phyloP scores from a whole-genome alignment of 1,140 invertebrate genomes.

The Hylyphantes graminicola region DNA sequence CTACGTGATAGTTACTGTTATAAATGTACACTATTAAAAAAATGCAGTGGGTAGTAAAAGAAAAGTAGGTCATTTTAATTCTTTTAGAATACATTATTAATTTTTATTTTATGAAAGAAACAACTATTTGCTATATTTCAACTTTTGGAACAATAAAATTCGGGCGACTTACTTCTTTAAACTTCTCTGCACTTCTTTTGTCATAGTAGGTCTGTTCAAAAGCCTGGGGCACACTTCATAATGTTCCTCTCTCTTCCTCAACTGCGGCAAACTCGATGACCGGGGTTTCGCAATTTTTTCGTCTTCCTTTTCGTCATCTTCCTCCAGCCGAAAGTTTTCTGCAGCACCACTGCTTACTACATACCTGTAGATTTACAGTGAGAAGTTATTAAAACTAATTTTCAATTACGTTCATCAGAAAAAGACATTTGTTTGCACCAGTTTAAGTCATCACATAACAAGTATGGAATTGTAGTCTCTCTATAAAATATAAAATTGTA shows the following conservation, averaged over 20 bases:
- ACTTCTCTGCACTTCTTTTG: conserved; percentile 52
- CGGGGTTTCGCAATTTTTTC: conserved; percentile 15
- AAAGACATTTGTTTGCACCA: background rate
- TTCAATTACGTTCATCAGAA: background rate
- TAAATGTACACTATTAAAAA: too few species aligned
- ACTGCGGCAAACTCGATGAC: conserved; percentile 49
- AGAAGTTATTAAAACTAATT: too few species aligned
- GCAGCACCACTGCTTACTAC: conserved; percentile 49
- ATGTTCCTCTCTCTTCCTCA: conserved; percentile 30
- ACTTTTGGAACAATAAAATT: too few species aligned
- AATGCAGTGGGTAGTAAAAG: too few species aligned
- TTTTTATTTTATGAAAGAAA: too few species aligned
- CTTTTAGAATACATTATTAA: too few species aligned
- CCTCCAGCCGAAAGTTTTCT: conserved; percentile 40
- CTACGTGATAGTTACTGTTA: too few species aligned
- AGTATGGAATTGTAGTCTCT: too few species aligned
- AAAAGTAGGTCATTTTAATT: too few species aligned
- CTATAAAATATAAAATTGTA: too few species aligned
- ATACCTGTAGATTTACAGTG: conserved; percentile 7
- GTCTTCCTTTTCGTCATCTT: conserved; percentile 38
- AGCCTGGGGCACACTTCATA: conserved; percentile 30
- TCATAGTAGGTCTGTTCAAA: conserved; percentile 49
- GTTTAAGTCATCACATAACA: too few species aligned
- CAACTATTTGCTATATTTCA: too few species aligned
- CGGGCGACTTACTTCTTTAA: conserved; percentile 50